These are phyloP conservation scores for Mesorhabditis spiculigera DNA, from an alignment of 2,888 invertebrate species.

Conservation along the genomic window DNA sequence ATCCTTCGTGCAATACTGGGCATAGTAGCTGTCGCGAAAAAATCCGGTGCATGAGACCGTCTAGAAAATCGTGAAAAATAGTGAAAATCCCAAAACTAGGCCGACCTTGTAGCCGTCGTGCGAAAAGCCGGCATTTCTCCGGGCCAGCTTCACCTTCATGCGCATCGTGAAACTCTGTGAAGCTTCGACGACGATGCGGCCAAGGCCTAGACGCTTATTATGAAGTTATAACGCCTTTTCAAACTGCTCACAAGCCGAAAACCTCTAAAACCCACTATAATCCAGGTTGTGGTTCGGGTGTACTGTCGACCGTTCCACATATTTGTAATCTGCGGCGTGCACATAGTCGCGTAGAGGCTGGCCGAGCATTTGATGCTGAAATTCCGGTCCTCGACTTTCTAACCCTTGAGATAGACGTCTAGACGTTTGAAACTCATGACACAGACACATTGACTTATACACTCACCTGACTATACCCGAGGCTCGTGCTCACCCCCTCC, in stretches of 20 bases:
- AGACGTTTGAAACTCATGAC: too few species aligned
- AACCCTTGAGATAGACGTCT: too few species aligned
- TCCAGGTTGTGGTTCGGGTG: neutral
- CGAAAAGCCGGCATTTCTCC: conserved; percentile 4
- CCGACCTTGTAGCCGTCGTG: neutral
- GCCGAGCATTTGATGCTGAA: conserved; percentile 4
- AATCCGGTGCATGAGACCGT: neutral
- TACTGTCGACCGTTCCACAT: neutral
- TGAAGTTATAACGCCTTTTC: neutral
- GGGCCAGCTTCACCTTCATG: neutral
- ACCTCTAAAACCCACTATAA: neutral
- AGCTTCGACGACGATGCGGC: neutral
- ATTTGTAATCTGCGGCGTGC: neutral
- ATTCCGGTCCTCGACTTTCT: neutral
- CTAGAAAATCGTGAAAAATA: neutral
- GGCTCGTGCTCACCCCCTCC: conserved; percentile 3
- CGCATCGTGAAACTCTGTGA: neutral
- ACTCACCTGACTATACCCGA: neutral
- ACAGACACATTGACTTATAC: too few species aligned
- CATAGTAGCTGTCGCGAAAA: neutral
- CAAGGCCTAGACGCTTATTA: too few species aligned
- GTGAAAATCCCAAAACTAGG: neutral
- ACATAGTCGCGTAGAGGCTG: neutral
- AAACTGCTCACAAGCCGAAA: neutral
- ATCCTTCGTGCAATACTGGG: neutral